Evolutionary conservation across 37 sponge, comb jelly and placozoan species (phyloP), one percentile per base, ranked within the genome.

Genomic region (Bolinopsis microptera): DNA sequence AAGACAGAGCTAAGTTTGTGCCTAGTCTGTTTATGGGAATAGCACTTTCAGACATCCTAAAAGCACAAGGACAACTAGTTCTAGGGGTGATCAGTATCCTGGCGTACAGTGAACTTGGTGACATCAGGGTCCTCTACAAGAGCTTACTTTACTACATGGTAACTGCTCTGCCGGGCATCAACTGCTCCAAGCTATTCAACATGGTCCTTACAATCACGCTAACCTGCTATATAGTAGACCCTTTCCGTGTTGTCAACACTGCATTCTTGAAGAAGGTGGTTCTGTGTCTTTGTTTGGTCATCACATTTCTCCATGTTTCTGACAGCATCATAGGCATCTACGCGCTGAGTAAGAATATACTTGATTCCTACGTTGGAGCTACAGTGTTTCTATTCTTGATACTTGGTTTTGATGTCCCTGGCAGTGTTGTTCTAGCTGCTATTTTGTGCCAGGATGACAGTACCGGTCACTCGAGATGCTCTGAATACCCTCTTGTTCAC

Each of bases 161-260:
- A 1, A 70, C 74, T 5, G 74, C 74, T 28, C 74, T 70, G 1
- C 74, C 74, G 3, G 74, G 74, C 74, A 26, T 26, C 30, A 70
- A 70, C 74, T 70, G 74, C 3, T 70, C 74, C 25, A 70, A 70
- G 21, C 74, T 70, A 2, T 26, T 70, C 74, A 70, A 70, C 74
- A 9, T 70, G 74, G 26, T 70, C 74, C 25, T 70, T 9, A 70
- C 28, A 28, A 28, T 22, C 28, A 70, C 28, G 1, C 30, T 70
- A 9, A 70, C 74, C 3, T 22, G 3, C 74, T 24, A 26, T 28
- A n/a, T 70, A n/a, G 74, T 70, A 26, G 74, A 22, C 25, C 74
- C 74, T 70, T 70, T 70, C 74, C 25, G 74, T 2, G 25, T 1
- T 70, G 21, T 70, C 74, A 70, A 26, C 74, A 26, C 25, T 3